Base-by-base conservation (phyloP, 2,888 invertebrate genomes). In the Pocota personata region DNA sequence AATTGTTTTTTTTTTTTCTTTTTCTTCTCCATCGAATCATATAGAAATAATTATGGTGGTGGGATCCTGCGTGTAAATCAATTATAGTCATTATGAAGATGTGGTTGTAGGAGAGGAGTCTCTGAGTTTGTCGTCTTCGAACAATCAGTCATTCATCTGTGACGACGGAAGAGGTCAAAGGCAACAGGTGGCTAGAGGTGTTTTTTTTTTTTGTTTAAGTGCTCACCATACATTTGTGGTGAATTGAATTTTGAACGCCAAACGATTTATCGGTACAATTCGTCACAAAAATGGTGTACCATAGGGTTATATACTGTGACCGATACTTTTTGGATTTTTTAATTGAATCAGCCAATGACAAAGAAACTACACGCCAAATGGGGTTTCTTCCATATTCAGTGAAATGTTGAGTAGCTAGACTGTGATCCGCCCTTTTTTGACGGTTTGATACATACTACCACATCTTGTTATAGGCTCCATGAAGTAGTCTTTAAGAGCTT, bases 21-120 rank as follows among this genome's bases (percentile, higher is more conserved):
- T 1, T 50, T 32, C 48, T 16, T 57, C 67, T 67, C 76, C 75
- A 64, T 58, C 57, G 35, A 64, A 64, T 57, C 37, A 37, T 21
- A 66, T 73, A 40, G 8, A n/a, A 12, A 64, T 73, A 79, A 83
- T 75, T 75, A 64, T 69, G 30, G 64, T 55, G 48, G 66, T 66
- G 37, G 37, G 71, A 75, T 80, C 84, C 75, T 80, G 80, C 75
- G 84, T 84, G 84, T 71, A 76, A 84, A 84, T 80, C 84, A 84
- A 84, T 84, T 84, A 76, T 52, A 84, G 80, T 84, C 19, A 80
- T 80, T 75, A 84, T 58, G 10, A 43, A 37, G 60, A 40, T 55
- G 48, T 66, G 40, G 69, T 62, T 48, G 57, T 24, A 37, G 73
- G 40, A 57, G 75, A 67, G 58, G 16, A 37, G 19, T 55, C 30